Evolutionary conservation across 2,888 invertebrate species (phyloP), one percentile per base, ranked within the genome.

Genomic region (Drosophila gaucha): DNA sequence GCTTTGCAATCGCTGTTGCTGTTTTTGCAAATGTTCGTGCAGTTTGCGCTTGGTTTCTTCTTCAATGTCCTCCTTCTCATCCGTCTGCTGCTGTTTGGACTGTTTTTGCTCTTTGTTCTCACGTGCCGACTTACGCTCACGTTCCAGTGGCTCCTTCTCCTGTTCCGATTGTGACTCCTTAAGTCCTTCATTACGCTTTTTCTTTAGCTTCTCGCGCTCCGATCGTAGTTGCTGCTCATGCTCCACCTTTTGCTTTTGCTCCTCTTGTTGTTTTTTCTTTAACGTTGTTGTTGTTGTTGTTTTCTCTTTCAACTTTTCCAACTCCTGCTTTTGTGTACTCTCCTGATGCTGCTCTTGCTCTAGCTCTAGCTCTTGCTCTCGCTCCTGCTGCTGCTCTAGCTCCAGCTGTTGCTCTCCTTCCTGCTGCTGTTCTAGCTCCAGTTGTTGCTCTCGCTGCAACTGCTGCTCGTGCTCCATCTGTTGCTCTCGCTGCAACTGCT

Each of bases 21-120:
- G 63, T 50, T 71, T 76, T 16, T 60, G 57, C 6, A 79, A 14
- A 31, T 77, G 79, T 4, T 73, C 67, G 2, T 66, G 51, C 9
- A 82, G 59, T 20, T 69, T 72, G 10, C 71, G 71, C 26, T 46
- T 64, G 8, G 62, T 39, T 6, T 62, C 59, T 22, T 74, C 76
- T 10, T 77, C 77, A 20, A 75, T 57, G 8, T 38, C 63, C 1
- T 52, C 52, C n/a, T 20, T 18, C 18, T 12, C 28, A 1, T 28
- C 28, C 16, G n/a, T n/a, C 41, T 14, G n/a, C 14, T 14, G 28
- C 49, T 22, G 31, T 20, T 47, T 47, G n/a, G 22, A 31, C 31
- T 31, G 31, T 20, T 39, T 31, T 28, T 8, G 16, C 6, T 58
- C 31, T 18, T 5, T 20, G 4, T 18, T 6, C 5, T 33, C n/a